Evolutionary conservation across 2,888 invertebrate genomes (phyloP).

Genomic region (Carpatolechia fugitivella): DNA sequence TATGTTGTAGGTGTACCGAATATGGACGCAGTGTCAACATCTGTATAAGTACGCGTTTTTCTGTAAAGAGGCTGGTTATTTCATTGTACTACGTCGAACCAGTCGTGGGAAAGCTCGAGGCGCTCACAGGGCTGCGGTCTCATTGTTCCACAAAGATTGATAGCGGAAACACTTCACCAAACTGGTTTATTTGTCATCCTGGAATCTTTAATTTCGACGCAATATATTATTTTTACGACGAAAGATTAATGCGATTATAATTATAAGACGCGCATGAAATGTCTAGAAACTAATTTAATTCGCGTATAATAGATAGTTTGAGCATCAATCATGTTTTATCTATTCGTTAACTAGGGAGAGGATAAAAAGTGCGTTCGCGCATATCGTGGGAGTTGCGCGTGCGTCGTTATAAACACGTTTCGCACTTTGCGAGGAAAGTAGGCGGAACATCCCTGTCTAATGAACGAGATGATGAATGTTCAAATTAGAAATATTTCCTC

Average conservation of each 20-base stretch:
- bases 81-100: not conserved
- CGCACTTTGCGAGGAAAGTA: slow-evolving; percentile 55
- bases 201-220: slow-evolving; percentile 30
- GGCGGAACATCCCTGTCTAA: slow-evolving; percentile 51
- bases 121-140: slow-evolving; percentile 35
- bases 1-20: slow-evolving; percentile 16
- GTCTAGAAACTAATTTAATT: slow-evolving; percentile 40
- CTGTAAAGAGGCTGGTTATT: not conserved
- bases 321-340: slow-evolving; percentile 56
- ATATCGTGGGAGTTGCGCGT: slow-evolving; percentile 58
- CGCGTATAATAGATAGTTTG: slow-evolving; percentile 35
- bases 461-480: slow-evolving; percentile 42
- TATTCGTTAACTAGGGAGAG: slow-evolving; percentile 59
- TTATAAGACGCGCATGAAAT: slow-evolving; percentile 35
- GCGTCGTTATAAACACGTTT: slow-evolving; percentile 73
- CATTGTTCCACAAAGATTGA: slow-evolving; percentile 63
- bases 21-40: slow-evolving; percentile 11
- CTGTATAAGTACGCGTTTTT: not conserved
- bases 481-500: not conserved
- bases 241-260: slow-evolving; percentile 59
- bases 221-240: slow-evolving; percentile 26
- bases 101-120: slow-evolving; percentile 48
- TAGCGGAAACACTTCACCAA: slow-evolving; percentile 58
- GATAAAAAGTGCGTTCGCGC: slow-evolving; percentile 28
- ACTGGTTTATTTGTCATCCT: slow-evolving; percentile 55